Base-by-base conservation (phyloP, 2,113 vertebrate species). In the Platysteira castanea region DNA sequence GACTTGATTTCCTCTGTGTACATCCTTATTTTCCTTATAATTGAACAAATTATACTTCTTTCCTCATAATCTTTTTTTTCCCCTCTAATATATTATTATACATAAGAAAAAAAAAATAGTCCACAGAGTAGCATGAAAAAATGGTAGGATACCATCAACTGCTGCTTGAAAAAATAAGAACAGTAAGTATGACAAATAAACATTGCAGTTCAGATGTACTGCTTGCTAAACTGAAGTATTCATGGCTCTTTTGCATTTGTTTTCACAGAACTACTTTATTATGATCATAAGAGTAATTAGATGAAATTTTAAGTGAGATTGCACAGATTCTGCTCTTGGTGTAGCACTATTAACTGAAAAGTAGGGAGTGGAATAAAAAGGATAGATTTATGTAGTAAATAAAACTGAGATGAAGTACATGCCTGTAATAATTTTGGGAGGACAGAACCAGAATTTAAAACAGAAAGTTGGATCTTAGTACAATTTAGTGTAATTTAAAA, bases 381-480 rank as follows among this genome's bases (percentile, higher is more conserved):
- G 11, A 80, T 4, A 49, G 35, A 92, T 89, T 88, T 83, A 73
- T 65, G 22, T 44, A 61, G 50, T 17, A 46, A 35, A 67, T 78
- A 70, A 92, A 89, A 70, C 8, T 46, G 31, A 90, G 37, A 6
- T 56, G 35, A 87, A 79, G 59, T 73, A 68, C 49, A 46, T 11
- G 46, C 14, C 46, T 74, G 15, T 9, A 70, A 63, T 70, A 93
- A 83, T 54, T 89, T 90, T 59, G 46, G 33, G 30, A 75, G 19
- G 11, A 75, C 15, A 75, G 60, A 95, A 84, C 54, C 42, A 77
- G 68, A 87, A 93, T 89, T 87, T 71, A 71, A 93, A 94, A 50
- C 13, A 71, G 44, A 37, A 77, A 94, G 17, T 6, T 69, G 46
- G 10, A 59, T 41, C 28, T 77, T 41, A 21, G 5, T 27, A 30